Evolutionary conservation across 2,113 vertebrate genomes (phyloP).

Genomic region (Embiotoca jacksoni): DNA sequence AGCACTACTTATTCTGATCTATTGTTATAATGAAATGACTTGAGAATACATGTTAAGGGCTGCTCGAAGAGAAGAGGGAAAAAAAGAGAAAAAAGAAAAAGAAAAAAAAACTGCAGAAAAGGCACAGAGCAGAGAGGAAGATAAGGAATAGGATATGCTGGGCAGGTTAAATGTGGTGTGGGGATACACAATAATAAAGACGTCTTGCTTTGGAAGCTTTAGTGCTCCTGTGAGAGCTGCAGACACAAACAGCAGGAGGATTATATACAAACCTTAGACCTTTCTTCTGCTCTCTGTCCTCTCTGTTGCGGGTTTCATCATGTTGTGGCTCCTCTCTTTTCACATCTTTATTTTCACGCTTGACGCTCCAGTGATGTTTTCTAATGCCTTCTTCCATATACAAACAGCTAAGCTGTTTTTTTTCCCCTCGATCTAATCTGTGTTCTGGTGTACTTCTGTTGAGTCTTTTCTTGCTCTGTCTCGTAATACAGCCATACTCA

Average conservation of each 20-base stretch:
- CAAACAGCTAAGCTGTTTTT: constrained; percentile 36
- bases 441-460: constrained; percentile 7
- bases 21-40: constrained; percentile 37
- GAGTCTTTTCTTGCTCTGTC: not conserved
- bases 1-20: constrained; percentile 38
- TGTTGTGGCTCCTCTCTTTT: constrained; percentile 27
- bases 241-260: constrained; percentile 70
- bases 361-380: constrained; percentile 20
- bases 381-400: constrained; percentile 13
- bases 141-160: constrained; percentile 45
- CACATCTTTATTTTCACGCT: constrained; percentile 15
- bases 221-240: constrained; percentile 64
- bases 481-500: not conserved
- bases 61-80: constrained; percentile 5
- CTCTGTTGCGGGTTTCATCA: constrained; percentile 45
- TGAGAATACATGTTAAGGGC: constrained; percentile 19
- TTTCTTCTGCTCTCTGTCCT: constrained; percentile 42
- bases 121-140: constrained; percentile 12
- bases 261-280: constrained; percentile 67
- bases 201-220: constrained; percentile 62
- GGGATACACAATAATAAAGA: constrained; percentile 63
- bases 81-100: constrained; percentile 5
- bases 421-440: not conserved
- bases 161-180: constrained; percentile 59
- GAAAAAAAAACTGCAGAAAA: not conserved